A percentile compares a stretch with the other conserved stretches of the same genome.
phyloP scores from a whole-genome alignment of 2,888 invertebrate genomes.

The Scaptomyza flava region DNA sequence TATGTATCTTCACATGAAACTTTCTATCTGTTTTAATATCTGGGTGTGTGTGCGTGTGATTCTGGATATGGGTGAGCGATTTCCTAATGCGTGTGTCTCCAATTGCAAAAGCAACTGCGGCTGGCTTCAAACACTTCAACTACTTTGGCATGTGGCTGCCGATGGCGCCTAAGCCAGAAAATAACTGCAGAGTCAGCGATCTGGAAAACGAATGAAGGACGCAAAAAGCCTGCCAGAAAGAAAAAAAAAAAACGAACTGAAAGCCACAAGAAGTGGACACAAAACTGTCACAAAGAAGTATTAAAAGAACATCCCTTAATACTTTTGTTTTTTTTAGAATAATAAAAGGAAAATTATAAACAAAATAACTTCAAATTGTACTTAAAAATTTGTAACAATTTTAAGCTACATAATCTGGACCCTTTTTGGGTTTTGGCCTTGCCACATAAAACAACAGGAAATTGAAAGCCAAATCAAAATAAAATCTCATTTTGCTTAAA shows the following conservation, averaged over 20 bases:
- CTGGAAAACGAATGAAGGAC: conserved; percentile 52
- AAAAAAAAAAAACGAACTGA: not conserved
- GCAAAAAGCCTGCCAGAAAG: conserved; percentile 8
- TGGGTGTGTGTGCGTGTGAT: not conserved
- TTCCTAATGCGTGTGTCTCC: conserved; percentile 32
- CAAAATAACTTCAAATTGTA: not conserved
- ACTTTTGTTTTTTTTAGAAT: not conserved
- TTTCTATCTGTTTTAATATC: not conserved
- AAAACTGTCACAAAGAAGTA: conserved; percentile 1
- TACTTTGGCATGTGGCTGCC: not conserved
- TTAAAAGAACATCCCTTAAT: not conserved
- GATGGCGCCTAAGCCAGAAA: conserved; percentile 30
- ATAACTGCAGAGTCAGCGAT: conserved; percentile 52
- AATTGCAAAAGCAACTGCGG: conserved; percentile 6
- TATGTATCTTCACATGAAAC: conserved; percentile 2
- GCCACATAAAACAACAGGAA: conserved; percentile 58
- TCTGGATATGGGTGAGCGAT: conserved; percentile 30
- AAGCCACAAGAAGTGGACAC: conserved; percentile 11
- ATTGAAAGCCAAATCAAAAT: conserved; percentile 71
- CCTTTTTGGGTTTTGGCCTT: conserved; percentile 13
- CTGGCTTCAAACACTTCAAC: conserved; percentile 7
- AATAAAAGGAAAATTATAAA: not conserved
- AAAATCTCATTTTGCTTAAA: conserved; percentile 53
- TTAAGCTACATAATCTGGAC: conserved; percentile 2
- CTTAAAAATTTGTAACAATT: not conserved